Conservation (phyloP, 37 sponge, comb jelly and placozoan genomes). For the Agelas oroides region DNA sequence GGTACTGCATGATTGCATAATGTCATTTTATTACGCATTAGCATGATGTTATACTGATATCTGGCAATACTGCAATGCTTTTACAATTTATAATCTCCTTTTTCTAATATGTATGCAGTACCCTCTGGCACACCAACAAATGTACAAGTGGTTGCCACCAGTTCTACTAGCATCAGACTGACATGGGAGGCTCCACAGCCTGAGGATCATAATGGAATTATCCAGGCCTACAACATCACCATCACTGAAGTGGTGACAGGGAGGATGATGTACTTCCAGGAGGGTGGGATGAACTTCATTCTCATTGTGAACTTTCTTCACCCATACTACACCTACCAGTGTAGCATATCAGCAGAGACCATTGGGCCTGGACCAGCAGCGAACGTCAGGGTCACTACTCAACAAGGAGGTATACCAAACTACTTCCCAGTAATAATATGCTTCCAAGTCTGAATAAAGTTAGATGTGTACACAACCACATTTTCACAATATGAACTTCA, state of each 20-base stretch:
- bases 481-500: too few relatives aligned
- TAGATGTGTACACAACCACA: too few relatives aligned
- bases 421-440: too few relatives aligned
- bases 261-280: neutral
- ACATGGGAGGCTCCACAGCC: slow-evolving; percentile 41
- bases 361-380: slow-evolving; percentile 17
- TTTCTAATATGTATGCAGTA: too few relatives aligned
- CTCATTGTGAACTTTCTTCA: slow-evolving; percentile 8
- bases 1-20: too few relatives aligned
- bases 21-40: too few relatives aligned
- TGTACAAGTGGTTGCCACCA: neutral
- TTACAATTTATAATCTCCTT: too few relatives aligned
- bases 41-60: too few relatives aligned
- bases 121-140: slow-evolving; percentile 9
- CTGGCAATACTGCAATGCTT: too few relatives aligned
- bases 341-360: slow-evolving; percentile 23
- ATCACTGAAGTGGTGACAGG: neutral
- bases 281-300: neutral
- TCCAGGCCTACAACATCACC: slow-evolving; percentile 15
- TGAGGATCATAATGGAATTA: slow-evolving; percentile 51
- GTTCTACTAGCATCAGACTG: slow-evolving; percentile 13
- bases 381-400: too few relatives aligned
- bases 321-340: slow-evolving; percentile 8
- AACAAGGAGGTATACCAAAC: neutral
- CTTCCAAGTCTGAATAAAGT: too few relatives aligned